phyloP scores from a whole-genome alignment of 92 coral and sea anemone genomes.

The Phymanthus crucifer region DNA sequence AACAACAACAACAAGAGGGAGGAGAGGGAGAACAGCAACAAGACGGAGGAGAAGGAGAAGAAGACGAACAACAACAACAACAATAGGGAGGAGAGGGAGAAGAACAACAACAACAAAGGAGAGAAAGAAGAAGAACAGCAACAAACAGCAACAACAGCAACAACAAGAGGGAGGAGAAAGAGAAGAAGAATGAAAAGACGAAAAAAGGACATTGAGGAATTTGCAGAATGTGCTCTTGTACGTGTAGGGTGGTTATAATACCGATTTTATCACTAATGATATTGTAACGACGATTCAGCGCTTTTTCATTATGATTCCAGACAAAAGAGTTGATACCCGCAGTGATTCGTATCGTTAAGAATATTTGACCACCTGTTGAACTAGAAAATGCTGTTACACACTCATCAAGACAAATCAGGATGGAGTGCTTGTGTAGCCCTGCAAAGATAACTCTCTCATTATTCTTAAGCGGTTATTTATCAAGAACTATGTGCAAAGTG shows the following conservation, averaged over 20 bases:
- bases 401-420: not conserved
- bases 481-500: no score
- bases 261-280: not conserved
- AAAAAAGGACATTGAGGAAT: no score
- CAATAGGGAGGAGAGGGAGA: not conserved
- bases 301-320: not conserved
- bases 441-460: no score
- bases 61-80: not conserved
- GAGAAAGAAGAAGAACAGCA: not conserved
- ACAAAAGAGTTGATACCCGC: not conserved
- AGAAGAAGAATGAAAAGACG: no score
- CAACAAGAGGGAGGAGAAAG: not conserved
- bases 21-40: not conserved
- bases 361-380: not conserved
- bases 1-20: not conserved
- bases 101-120: not conserved
- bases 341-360: slow-evolving; percentile 8
- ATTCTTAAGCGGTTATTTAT: no score
- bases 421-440: not conserved
- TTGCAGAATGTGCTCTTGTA: not conserved
- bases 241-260: not conserved
- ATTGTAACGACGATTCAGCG: not conserved
- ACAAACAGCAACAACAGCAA: not conserved
- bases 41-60: not conserved
- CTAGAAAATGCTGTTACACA: not conserved